phyloP scores from a whole-genome alignment of 2,888 invertebrate genomes.

The Spisula solida region DNA sequence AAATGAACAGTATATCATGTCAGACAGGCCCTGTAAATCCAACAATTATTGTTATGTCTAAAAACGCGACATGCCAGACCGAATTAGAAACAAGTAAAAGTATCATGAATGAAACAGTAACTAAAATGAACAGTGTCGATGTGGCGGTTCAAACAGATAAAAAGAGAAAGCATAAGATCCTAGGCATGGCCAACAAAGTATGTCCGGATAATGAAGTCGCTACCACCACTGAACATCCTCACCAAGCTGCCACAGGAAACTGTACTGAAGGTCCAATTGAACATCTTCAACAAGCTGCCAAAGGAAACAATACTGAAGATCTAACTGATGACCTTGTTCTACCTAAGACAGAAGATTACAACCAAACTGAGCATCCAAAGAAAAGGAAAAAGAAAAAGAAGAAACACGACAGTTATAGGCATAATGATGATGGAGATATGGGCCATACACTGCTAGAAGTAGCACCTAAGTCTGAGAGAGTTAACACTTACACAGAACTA shows the following conservation, averaged over 20 bases:
- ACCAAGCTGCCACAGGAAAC: background rate
- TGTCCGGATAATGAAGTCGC: background rate
- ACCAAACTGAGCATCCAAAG: background rate
- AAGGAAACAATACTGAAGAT: background rate
- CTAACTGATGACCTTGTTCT: background rate
- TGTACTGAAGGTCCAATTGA: background rate
- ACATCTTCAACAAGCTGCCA: background rate
- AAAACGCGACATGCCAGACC: background rate
- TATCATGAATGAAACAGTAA: background rate
- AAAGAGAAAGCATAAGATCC: background rate
- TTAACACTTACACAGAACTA: background rate
- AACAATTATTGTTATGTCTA: background rate
- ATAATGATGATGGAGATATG: background rate
- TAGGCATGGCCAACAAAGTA: background rate
- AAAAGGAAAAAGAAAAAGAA: conserved; percentile 9
- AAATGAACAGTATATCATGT: background rate
- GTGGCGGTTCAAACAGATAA: background rate
- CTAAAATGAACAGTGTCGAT: background rate
- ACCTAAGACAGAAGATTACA: background rate
- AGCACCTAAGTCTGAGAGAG: background rate
- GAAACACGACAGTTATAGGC: background rate
- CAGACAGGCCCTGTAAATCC: background rate
- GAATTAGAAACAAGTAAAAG: background rate
- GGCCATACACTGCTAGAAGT: background rate
- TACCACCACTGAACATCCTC: background rate